Conservation (phyloP, 2,888 invertebrate genomes). For the Girardia tigrina region DNA sequence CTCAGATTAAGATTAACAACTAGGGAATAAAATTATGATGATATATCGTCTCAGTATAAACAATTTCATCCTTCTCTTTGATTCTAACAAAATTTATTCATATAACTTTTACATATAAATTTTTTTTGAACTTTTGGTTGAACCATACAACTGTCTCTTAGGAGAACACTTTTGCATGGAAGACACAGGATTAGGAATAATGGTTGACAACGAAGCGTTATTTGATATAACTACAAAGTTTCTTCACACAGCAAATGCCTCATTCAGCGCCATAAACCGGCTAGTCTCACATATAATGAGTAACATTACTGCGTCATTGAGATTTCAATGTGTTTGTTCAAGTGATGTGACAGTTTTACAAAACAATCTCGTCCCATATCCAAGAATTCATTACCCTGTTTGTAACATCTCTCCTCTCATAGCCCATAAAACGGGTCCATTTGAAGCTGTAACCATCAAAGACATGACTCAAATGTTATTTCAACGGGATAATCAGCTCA, state of each 20-base stretch:
- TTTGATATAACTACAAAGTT: conserved; percentile 58
- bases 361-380: conserved; percentile 45
- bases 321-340: conserved; percentile 52
- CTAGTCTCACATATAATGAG: conserved; percentile 70
- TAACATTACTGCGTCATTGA: conserved; percentile 49
- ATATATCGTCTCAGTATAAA: not conserved
- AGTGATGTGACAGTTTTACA: conserved; percentile 53
- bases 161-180: conserved; percentile 83
- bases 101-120: no score
- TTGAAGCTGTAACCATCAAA: conserved; percentile 42
- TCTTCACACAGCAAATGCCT: conserved; percentile 67
- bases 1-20: not conserved
- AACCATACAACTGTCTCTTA: conserved; percentile 70
- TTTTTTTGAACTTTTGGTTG: no score
- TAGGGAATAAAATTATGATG: not conserved
- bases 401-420: conserved; percentile 57
- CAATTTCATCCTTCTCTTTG: not conserved
- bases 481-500: conserved; percentile 43
- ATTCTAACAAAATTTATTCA: not conserved
- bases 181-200: conserved; percentile 73
- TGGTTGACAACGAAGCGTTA: conserved; percentile 45
- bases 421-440: conserved; percentile 43
- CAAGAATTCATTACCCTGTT: conserved; percentile 71
- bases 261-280: conserved; percentile 75
- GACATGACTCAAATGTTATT: conserved; percentile 43